A percentile compares a stretch with the other conserved stretches of the same genome.
Evolutionary conservation across 2,888 invertebrate species (phyloP).

Genomic region (Pardosa pseudoannulata): DNA sequence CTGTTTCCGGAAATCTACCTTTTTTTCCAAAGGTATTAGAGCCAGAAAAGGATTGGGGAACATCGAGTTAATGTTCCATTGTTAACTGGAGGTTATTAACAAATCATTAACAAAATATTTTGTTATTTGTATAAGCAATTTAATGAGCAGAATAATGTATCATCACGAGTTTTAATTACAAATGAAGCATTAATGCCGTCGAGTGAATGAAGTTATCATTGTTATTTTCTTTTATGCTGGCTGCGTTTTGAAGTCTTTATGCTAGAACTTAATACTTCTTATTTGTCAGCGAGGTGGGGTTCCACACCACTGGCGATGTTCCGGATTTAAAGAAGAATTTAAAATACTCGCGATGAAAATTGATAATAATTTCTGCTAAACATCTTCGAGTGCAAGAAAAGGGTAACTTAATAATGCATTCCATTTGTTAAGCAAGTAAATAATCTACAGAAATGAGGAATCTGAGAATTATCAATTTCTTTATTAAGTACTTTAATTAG

Average conservation of each 20-base stretch:
- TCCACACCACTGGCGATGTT: background rate
- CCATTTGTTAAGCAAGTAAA: too few relatives aligned
- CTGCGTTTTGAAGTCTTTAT: background rate
- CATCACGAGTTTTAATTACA: background rate
- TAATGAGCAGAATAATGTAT: conserved; percentile 4
- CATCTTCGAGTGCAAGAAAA: too few relatives aligned
- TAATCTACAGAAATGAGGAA: too few relatives aligned
- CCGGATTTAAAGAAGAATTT: background rate
- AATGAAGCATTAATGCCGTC: background rate
- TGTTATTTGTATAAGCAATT: conserved; percentile 2
- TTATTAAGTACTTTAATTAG: too few relatives aligned
- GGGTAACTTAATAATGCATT: too few relatives aligned
- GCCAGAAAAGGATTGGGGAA: background rate
- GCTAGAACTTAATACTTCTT: background rate
- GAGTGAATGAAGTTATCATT: background rate
- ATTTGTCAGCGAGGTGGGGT: background rate
- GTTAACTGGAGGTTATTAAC: conserved; percentile 5
- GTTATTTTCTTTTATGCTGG: background rate
- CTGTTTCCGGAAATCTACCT: background rate
- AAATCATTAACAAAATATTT: conserved; percentile 17
- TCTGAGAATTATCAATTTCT: too few relatives aligned
- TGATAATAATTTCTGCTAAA: too few relatives aligned
- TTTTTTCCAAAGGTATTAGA: background rate
- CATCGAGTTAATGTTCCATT: background rate
- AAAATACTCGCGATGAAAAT: too few relatives aligned